Evolutionary conservation across 1,140 invertebrate species (phyloP), one percentile per base, ranked within the genome.

Genomic region (Drosophila prosaltans): DNA sequence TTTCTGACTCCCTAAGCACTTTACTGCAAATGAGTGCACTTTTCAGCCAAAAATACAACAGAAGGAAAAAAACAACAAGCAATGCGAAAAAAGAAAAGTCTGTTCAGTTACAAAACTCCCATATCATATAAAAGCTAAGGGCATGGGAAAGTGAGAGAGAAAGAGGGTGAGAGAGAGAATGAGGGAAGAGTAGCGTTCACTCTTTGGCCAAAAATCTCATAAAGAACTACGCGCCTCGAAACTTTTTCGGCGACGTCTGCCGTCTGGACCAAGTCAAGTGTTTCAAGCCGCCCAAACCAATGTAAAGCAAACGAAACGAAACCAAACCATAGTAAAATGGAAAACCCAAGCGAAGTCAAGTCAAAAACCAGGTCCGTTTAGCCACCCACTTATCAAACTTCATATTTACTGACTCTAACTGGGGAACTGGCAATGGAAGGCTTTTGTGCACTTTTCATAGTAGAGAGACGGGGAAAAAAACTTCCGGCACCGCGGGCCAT

Each of bases 321-420:
- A 51, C 21, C 21, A 26, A 51, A 51, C 24, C 21, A 16, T 16
- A 16, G 16, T 16, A 16, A 16, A 16, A 16, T 16, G 16, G 16
- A 16, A 16, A 48, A 48, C 7, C 21, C 16, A 51, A 51, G 45
- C 21, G 8, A 51, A 51, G 21, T 26, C 41, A 16, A n/a, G 11
- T 4, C 2, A 43, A 43, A 10, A 36, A 63, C 26, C 21, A n/a
- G 4, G 48, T 51, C 45, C 45, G 45, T 51, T 51, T 51, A 55
- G 40, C 74, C 58, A 62, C 67, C 82, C 79, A 88, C 83, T 86
- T 86, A 88, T 82, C 83, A 88, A 82, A 86, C 75, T 86, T 86
- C 72, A 86, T 86, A 86, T 86, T 86, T 86, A 88, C 83, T 73
- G 80, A 88, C 72, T 88, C 65, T 59, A 24, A 21, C 57, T 24